Base-by-base conservation (phyloP, 2,797 vertebrate species). In the Enteromius mattozi region DNA sequence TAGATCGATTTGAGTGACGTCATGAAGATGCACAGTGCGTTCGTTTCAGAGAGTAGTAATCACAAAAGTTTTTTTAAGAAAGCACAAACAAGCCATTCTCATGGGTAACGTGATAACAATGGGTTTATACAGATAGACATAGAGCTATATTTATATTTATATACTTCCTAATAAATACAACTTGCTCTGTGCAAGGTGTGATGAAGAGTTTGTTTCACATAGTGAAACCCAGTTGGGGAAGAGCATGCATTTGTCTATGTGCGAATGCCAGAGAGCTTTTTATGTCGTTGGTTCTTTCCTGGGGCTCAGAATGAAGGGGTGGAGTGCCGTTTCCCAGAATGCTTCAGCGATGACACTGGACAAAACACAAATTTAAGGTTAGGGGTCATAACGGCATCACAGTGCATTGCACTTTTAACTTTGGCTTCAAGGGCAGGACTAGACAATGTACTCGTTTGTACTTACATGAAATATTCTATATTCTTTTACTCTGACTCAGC, bases 231-330 rank as follows among this genome's bases (percentile, higher is more conserved):
- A 91, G 92, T 92, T 92, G 83, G 91, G 90, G 92, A 91, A 94
- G 91, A 94, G 95, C 95, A 96, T 95, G 95, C 95, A 94, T 94
- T 93, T 92, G 89, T 94, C 93, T 93, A 86, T 89, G 93, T 93
- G 92, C 92, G 93, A 93, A 94, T 92, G 94, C 92, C 91, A 89
- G 91, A 88, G 87, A 80, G 76, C 47, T 45, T 71, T 35, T 80
- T 88, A 81, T 89, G 90, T 87, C 84, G 87, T 88, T 88, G 91
- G 79, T 87, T 90, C 91, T 87, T 88, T 93, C 90, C 89, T 89
- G 86, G 83, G 89, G 88, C 90, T 90, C 89, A 87, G 86, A 89
- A 89, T 88, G 92, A 91, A 86, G 88, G 90, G 85, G 85, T 88
- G 89, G 90, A 87, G 89, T 47, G 92, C 91, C 92, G 90, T 92